A percentile compares a stretch with the other conserved stretches of the same genome.
Conservation (phyloP, 2,113 vertebrate species). For the Leucopternis melanops region DNA sequence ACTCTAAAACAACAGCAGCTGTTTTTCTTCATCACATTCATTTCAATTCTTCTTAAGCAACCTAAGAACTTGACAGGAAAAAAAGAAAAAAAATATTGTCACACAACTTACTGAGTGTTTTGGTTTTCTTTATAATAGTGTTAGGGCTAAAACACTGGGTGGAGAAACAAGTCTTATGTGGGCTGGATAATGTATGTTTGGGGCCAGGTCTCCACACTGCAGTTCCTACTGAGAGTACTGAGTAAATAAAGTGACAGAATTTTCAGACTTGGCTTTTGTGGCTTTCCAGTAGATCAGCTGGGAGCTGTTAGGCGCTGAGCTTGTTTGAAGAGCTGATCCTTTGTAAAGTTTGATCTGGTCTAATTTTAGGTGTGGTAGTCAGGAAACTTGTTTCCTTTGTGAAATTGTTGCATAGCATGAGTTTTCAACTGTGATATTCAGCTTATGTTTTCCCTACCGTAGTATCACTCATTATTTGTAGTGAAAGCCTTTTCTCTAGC, state of each 20-base stretch:
- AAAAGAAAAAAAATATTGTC: neutral
- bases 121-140: neutral
- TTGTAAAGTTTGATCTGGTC: neutral
- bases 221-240: neutral
- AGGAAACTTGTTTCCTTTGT: neutral
- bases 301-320: neutral
- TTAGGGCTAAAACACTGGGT: neutral
- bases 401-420: neutral
- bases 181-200: neutral
- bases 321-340: neutral
- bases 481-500: neutral
- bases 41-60: neutral
- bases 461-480: neutral
- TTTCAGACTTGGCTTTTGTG: neutral
- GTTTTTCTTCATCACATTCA: neutral
- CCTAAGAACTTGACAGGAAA: neutral
- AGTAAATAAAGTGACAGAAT: neutral
- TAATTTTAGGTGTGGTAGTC: neutral
- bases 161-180: neutral
- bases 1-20: neutral
- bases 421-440: neutral
- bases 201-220: neutral
- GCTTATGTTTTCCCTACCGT: neutral
- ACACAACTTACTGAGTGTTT: neutral
- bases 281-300: neutral